phyloP scores from a whole-genome alignment of 2,113 vertebrate genomes.

The Oryctolagus cuniculus region mOryCun1.1 NC_091432.1:220046001-220046500 shows the following conservation, averaged over 20 bases:
- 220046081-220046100: neutral
- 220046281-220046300: neutral
- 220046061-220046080: neutral
- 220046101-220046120: neutral
- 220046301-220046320: neutral
- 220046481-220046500: neutral
- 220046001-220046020: neutral
- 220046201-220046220: neutral
- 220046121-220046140: neutral
- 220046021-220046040: neutral
- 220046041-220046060: neutral
- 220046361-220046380: neutral
- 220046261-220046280: neutral
- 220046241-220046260: neutral
- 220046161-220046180: neutral
- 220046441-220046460: neutral
- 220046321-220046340: conserved; percentile 4
- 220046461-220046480: neutral
- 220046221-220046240: neutral
- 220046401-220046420: neutral
- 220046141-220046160: too few species aligned
- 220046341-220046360: neutral
- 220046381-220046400: neutral
- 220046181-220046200: neutral
- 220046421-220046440: neutral